Evolutionary conservation across 1,140 invertebrate genomes (phyloP).

Genomic region (Drosophila fuyamai): DNA sequence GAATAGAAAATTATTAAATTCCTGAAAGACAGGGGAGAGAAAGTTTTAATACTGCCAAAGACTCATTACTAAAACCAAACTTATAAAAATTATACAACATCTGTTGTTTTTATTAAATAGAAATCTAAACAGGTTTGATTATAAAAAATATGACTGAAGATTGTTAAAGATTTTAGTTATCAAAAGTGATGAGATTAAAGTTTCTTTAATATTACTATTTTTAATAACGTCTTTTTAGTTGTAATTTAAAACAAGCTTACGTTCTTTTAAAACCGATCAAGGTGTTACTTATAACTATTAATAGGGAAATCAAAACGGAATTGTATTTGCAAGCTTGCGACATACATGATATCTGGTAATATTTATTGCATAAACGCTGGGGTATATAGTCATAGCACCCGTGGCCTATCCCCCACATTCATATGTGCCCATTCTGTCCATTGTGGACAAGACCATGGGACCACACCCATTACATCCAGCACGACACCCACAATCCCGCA

Average conservation of each 20-base stretch:
- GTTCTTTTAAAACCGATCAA: no score
- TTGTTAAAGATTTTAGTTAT: no score
- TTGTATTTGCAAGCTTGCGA: no score
- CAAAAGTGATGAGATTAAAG: no score
- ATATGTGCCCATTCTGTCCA: constrained; percentile 39
- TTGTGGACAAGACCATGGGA: constrained; percentile 11
- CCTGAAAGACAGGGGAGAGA: neutral
- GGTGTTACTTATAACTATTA: no score
- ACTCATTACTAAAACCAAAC: no score
- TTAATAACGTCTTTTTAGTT: no score
- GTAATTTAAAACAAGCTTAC: no score
- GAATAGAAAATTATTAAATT: neutral
- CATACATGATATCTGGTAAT: neutral
- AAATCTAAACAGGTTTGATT: neutral
- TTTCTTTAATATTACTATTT: no score
- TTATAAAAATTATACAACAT: no score
- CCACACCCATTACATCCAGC: constrained; percentile 39
- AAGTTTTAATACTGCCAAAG: neutral
- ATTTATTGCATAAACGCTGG: constrained; percentile 7
- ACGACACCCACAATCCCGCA: constrained; percentile 28
- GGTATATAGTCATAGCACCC: neutral
- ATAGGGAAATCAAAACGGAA: no score
- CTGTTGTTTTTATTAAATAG: neutral
- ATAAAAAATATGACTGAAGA: neutral
- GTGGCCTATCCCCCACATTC: constrained; percentile 14